Conservation (phyloP, 2,888 invertebrate species). For the Standfussiana lucernea region DNA sequence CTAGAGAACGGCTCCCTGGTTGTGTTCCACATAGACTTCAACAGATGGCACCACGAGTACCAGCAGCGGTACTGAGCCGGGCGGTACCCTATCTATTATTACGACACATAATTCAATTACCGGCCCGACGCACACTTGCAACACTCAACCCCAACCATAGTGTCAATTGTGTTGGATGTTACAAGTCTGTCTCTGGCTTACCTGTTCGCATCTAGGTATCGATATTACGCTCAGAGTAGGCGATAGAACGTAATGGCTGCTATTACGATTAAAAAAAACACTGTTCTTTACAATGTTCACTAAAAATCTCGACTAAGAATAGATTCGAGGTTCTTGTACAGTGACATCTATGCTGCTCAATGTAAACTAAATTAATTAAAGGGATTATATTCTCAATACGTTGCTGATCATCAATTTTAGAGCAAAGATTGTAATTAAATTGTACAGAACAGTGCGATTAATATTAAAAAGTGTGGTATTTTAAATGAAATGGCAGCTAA, state of each 20-base stretch:
- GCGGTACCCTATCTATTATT: slow-evolving; percentile 66
- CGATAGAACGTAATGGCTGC: slow-evolving; percentile 60
- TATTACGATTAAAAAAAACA: slow-evolving; percentile 39
- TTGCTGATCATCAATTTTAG: slow-evolving; percentile 26
- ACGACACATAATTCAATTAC: slow-evolving; percentile 68
- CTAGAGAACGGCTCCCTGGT: slow-evolving; percentile 99
- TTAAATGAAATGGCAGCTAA: slow-evolving; percentile 36
- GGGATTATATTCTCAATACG: slow-evolving; percentile 35
- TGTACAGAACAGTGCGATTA: slow-evolving; percentile 59
- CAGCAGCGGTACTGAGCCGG: slow-evolving; percentile 96
- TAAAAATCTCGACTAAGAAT: slow-evolving; percentile 12
- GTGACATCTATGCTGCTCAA: slow-evolving; percentile 57
- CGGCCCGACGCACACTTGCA: slow-evolving; percentile 51
- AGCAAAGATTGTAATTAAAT: slow-evolving; percentile 39
- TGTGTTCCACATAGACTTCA: slow-evolving; percentile 99
- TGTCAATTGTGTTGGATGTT: slow-evolving; percentile 31
- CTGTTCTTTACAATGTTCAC: slow-evolving; percentile 63
- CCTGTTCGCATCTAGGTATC: slow-evolving; percentile 53
- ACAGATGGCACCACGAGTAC: slow-evolving; percentile 99
- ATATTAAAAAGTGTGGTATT: slow-evolving; percentile 48
- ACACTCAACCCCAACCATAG: slow-evolving; percentile 14
- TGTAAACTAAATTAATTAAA: slow-evolving; percentile 43
- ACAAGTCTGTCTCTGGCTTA: slow-evolving; percentile 47
- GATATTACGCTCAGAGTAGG: slow-evolving; percentile 59
- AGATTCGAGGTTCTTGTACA: slow-evolving; percentile 42